phyloP scores from a whole-genome alignment of 1,140 invertebrate species.

The Heliothis virescens region DNA sequence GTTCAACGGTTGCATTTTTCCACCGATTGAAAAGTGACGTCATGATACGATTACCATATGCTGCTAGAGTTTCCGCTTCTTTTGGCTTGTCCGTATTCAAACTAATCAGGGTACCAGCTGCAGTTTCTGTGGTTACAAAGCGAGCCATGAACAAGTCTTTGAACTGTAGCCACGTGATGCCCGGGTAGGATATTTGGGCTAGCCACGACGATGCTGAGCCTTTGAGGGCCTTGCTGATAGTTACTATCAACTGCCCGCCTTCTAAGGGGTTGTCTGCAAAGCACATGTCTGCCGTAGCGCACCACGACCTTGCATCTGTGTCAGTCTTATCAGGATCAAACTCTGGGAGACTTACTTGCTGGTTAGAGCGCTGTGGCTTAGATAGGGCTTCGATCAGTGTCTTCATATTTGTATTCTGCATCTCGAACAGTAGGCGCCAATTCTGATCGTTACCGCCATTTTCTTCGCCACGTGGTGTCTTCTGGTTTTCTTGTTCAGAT shows the following conservation, averaged over 20 bases:
- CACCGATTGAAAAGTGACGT: constrained; percentile 38
- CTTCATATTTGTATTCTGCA: constrained; percentile 53
- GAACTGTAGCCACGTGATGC: constrained; percentile 65
- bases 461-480: too few species aligned
- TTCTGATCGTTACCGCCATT: not conserved
- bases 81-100: constrained; percentile 40
- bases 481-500: too few species aligned
- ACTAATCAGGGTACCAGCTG: constrained; percentile 49
- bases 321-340: constrained; percentile 54
- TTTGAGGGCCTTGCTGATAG: constrained; percentile 56
- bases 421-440: constrained; percentile 51
- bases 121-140: constrained; percentile 35
- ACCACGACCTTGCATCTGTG: constrained; percentile 51
- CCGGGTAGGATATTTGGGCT: constrained; percentile 60
- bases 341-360: constrained; percentile 41
- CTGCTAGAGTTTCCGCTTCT: constrained; percentile 49
- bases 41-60: constrained; percentile 41
- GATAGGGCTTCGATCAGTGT: constrained; percentile 50
- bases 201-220: constrained; percentile 61
- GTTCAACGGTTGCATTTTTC: constrained; percentile 43
- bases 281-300: constrained; percentile 54
- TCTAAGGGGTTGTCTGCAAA: constrained; percentile 34
- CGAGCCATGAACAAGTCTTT: constrained; percentile 51
- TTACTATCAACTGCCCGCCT: constrained; percentile 49
- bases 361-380: not conserved